These are phyloP conservation scores for Dicerorhinus sumatrensis DNA, from an alignment of 2,113 vertebrate species.

Conservation along the genomic window DNA sequence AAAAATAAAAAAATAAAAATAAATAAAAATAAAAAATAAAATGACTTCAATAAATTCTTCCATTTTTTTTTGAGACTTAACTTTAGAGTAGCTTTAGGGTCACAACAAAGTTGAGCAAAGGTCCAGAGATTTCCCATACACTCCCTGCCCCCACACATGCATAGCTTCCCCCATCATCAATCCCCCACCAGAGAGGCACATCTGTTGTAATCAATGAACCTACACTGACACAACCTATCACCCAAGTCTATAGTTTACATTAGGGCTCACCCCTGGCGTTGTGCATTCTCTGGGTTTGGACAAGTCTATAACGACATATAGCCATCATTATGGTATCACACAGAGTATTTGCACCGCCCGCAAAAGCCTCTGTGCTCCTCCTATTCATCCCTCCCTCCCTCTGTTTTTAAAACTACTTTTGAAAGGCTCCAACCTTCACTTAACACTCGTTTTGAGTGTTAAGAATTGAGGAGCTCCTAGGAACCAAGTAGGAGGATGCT, in stretches of 20 bases:
- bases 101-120: background rate
- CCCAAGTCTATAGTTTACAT: background rate
- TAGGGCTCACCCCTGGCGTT: too few species aligned
- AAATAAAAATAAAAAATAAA: background rate
- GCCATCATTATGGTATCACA: background rate
- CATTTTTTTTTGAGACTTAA: background rate
- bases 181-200: background rate
- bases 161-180: background rate
- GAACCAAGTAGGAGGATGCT: background rate
- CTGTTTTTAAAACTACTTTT: background rate
- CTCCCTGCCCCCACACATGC: rapidly evolving
- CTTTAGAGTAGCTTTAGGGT: background rate
- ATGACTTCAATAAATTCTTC: too few species aligned
- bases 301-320: background rate
- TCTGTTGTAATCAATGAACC: background rate
- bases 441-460: background rate
- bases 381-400: background rate
- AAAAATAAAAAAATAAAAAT: too few species aligned
- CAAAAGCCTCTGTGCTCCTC: background rate
- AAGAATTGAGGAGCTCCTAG: background rate
- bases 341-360: background rate
- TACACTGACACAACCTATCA: background rate
- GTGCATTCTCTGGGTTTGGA: background rate
- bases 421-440: background rate
- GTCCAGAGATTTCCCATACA: background rate